These are phyloP conservation scores for Phasianus colchicus DNA, from an alignment of 2,113 vertebrate genomes.

Conservation along the genomic window DNA sequence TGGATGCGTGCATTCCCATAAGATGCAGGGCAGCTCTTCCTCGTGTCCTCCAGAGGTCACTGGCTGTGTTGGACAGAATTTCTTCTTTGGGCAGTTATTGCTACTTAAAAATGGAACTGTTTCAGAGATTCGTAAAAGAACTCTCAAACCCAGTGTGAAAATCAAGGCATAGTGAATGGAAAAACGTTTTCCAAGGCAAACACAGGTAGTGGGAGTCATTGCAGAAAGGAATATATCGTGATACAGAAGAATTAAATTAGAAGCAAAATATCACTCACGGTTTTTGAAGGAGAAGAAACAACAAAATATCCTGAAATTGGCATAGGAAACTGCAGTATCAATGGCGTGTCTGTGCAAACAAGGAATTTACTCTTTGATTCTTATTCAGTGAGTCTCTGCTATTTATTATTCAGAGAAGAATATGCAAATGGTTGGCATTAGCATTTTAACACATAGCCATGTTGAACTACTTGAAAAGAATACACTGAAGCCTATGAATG, in stretches of 20 bases:
- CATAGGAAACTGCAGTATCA: background rate
- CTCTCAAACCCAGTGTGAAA: background rate
- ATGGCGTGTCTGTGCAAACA: background rate
- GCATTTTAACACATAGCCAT: background rate
- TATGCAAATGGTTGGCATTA: background rate
- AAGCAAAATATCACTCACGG: background rate
- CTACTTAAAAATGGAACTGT: background rate
- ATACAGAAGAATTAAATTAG: background rate
- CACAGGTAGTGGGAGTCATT: background rate
- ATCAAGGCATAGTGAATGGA: background rate
- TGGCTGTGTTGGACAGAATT: background rate
- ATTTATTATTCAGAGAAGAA: slow-evolving; percentile 5
- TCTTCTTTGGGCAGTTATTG: background rate
- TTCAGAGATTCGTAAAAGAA: background rate
- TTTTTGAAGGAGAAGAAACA: background rate
- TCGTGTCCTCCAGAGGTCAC: background rate
- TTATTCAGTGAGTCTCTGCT: background rate
- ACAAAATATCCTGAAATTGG: background rate
- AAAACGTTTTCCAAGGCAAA: background rate
- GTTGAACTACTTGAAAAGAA: background rate
- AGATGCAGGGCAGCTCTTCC: background rate
- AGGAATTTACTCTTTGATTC: background rate
- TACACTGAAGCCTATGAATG: background rate
- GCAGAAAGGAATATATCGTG: background rate
- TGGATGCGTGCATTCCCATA: background rate